A percentile compares a stretch with the other conserved stretches of the same genome.
Evolutionary conservation across 2,888 invertebrate genomes (phyloP).

Genomic region (Globia sparganii): DNA sequence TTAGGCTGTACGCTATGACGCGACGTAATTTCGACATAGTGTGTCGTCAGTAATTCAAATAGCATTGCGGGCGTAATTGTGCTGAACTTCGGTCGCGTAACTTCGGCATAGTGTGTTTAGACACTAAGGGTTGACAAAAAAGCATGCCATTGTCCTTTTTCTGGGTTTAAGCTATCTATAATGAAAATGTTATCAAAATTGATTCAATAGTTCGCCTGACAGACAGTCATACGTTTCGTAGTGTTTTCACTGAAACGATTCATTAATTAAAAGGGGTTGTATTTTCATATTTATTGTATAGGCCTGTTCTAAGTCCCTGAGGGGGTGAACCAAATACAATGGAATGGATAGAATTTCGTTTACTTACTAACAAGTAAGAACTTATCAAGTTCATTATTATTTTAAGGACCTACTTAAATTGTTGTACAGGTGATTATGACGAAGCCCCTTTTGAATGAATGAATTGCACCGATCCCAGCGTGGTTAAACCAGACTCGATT

Average conservation of each 20-base stretch:
- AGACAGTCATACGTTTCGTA: neutral
- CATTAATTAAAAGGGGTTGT: constrained; percentile 41
- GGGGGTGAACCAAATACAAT: constrained; percentile 25
- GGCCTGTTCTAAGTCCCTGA: constrained; percentile 25
- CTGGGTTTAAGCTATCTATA: neutral
- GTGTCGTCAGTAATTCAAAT: too few relatives aligned
- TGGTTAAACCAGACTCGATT: too few relatives aligned
- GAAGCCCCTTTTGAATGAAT: neutral
- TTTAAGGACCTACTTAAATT: neutral
- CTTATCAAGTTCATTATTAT: constrained; percentile 13
- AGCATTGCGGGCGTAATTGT: too few relatives aligned
- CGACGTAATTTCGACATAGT: too few relatives aligned
- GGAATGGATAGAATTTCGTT: constrained; percentile 20
- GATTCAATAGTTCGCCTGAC: neutral
- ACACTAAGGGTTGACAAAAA: neutral
- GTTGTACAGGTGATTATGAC: neutral
- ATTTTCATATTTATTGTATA: constrained; percentile 18
- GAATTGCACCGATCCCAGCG: too few relatives aligned
- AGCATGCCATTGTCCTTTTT: too few relatives aligned
- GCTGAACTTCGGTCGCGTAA: too few relatives aligned
- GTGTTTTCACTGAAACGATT: neutral
- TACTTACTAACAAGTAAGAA: constrained; percentile 17
- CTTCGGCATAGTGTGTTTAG: too few relatives aligned
- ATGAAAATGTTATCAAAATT: neutral
- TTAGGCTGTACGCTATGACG: too few relatives aligned